Evolutionary conservation across 2,113 vertebrate genomes (phyloP), one percentile per base, ranked within the genome.

Genomic region (Dipodomys spectabilis): DNA sequence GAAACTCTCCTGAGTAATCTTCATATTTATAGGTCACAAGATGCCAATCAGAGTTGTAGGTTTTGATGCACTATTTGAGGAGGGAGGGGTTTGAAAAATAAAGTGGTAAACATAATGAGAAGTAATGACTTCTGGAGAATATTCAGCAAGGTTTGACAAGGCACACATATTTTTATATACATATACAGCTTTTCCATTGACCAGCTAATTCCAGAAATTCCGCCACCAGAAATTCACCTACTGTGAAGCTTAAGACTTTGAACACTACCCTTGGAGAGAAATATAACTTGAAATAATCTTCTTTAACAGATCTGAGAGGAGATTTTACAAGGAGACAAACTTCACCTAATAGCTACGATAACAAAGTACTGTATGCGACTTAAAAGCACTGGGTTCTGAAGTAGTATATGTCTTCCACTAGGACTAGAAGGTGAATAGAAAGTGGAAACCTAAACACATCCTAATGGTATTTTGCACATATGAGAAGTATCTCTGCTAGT

Each of bases 11-110:
- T 30, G 99, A 99, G 96, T 99, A 99, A 97, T 99, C 99, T 98
- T 99, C 99, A 96, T 99, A 99, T 98, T 99, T 99, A 97, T 99
- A 99, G 95, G 98, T 99, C 97, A 99, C 99, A 45, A 99, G 98
- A 73, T 99, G 99, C 99, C 99, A 99, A 97, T 99, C 99, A 7
- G 99, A 99, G 95, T 99, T 99, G 96, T 99, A 99, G 53, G 99
- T 99, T 98, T 99, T 99, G 97, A 99, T 99, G 97, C 99, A 99
- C 99, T 99, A 97, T 97, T 92, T 92, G 87, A 94, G 96, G n/a
- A 80, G 94, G 95, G 19, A 11, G 20, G 28, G 9, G 22, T 60
- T 49, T 44, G 96, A 97, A 69, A 97, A 96, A 86, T 6, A 93
- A 49, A 92, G 90, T 90, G 35, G 71, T 60, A 86, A 82, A 90